phyloP scores from a whole-genome alignment of 2,888 invertebrate species.

The Acanthosepion lycidas region DNA sequence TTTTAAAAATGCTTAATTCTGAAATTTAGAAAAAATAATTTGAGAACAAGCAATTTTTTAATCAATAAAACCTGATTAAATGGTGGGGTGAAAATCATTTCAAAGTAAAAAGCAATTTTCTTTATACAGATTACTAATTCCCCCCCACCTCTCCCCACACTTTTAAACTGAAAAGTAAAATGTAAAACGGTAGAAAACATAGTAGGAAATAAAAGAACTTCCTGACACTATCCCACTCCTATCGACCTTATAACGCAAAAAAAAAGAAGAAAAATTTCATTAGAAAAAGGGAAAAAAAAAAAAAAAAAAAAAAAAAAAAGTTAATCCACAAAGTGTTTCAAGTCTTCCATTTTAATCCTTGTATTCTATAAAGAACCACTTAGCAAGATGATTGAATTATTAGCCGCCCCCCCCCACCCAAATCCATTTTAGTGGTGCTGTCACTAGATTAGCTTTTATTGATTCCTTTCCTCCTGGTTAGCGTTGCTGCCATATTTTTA shows the following conservation, averaged over 20 bases:
- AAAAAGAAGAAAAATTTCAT: not conserved
- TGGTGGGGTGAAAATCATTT: not conserved
- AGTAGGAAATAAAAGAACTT: not conserved
- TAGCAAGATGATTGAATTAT: conserved; percentile 20
- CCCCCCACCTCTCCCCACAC: no score
- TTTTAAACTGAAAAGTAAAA: no score
- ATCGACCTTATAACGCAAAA: not conserved
- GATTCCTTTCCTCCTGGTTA: not conserved
- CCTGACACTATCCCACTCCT: not conserved
- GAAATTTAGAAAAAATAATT: no score
- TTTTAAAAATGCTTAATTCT: not conserved
- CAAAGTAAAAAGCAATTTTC: no score
- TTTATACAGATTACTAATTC: no score
- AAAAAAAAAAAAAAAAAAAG: not conserved
- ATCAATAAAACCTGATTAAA: not conserved
- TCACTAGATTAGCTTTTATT: not conserved
- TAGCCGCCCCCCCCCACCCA: not conserved
- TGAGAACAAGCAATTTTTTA: not conserved
- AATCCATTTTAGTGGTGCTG: not conserved
- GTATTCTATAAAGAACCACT: not conserved
- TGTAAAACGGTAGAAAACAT: not conserved
- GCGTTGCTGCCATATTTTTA: not conserved
- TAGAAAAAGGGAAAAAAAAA: not conserved
- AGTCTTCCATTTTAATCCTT: not conserved
- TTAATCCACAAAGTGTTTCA: not conserved